A percentile compares a stretch with the other conserved stretches of the same genome.
phyloP scores from a whole-genome alignment of 2,888 invertebrate species.

The Drepanosiphum platanoidis region DNA sequence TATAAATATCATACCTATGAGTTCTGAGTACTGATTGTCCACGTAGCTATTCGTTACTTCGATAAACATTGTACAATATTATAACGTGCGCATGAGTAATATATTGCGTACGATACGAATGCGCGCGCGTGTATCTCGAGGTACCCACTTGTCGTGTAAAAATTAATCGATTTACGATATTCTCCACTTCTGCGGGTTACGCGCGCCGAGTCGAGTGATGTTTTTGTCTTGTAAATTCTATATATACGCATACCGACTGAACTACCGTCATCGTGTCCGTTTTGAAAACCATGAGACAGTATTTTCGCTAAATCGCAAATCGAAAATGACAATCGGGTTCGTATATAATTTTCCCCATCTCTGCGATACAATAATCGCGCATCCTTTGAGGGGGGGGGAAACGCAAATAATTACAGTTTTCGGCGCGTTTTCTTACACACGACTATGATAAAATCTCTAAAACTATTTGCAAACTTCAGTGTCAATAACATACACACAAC shows the following conservation, averaged over 20 bases:
- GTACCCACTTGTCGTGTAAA: neutral
- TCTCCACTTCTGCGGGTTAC: neutral
- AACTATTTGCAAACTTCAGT: slow-evolving; percentile 29
- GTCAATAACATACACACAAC: neutral
- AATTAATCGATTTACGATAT: neutral
- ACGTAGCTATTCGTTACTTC: neutral
- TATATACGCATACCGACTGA: too few relatives aligned
- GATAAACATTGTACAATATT: neutral
- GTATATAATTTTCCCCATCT: too few relatives aligned
- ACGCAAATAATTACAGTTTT: too few relatives aligned
- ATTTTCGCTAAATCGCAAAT: too few relatives aligned
- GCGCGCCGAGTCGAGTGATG: neutral
- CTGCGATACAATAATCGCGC: too few relatives aligned
- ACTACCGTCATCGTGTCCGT: too few relatives aligned
- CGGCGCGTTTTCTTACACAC: too few relatives aligned
- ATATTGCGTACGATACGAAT: neutral
- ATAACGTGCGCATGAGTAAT: neutral
- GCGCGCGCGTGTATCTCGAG: neutral
- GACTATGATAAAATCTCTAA: slow-evolving; percentile 22
- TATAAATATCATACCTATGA: neutral
- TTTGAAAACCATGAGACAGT: too few relatives aligned
- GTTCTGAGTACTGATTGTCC: neutral
- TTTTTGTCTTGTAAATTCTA: too few relatives aligned
- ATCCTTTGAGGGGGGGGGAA: too few relatives aligned
- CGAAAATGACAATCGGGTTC: too few relatives aligned